Percentiles rank a stretch among this genome's conserved stretches.
phyloP scores from a whole-genome alignment of 23 tunicate species.

The Aplidium turbinatum region DNA sequence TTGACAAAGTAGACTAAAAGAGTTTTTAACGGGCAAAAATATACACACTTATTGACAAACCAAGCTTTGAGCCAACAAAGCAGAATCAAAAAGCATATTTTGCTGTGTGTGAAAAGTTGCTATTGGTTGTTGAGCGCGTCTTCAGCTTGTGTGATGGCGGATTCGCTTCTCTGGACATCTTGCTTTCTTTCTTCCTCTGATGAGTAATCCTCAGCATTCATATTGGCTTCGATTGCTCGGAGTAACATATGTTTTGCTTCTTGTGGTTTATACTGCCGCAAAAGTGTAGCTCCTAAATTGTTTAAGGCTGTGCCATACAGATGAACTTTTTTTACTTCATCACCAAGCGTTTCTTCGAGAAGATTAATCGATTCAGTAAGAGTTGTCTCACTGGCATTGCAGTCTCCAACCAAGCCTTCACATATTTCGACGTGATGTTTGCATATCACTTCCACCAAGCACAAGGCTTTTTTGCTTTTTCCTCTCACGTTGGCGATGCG shows the following conservation, averaged over 20 bases:
- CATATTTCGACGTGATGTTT: slow-evolving; percentile 14
- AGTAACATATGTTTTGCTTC: background rate
- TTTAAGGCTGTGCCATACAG: slow-evolving; percentile 13
- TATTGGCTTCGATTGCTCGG: slow-evolving; percentile 8
- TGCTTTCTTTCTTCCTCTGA: background rate
- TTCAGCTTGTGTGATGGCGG: background rate
- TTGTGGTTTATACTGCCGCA: slow-evolving; percentile 4
- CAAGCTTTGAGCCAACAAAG: too few species aligned
- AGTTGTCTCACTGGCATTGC: slow-evolving; percentile 1
- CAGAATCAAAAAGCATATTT: background rate
- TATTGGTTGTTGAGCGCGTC: background rate
- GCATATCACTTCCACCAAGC: slow-evolving; percentile 8
- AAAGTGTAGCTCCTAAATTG: slow-evolving; percentile 25
- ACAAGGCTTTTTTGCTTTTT: background rate
- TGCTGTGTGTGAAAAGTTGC: too few species aligned
- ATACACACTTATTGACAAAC: too few species aligned
- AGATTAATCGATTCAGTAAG: slow-evolving; percentile 5
- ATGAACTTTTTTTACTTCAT: slow-evolving; percentile 2
- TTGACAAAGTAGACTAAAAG: too few species aligned
- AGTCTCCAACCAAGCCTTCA: slow-evolving; percentile 12
- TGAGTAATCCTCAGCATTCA: background rate
- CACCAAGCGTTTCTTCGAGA: background rate
- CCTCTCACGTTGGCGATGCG: background rate
- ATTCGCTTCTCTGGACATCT: background rate
- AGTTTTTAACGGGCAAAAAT: too few species aligned